Evolutionary conservation across 2,113 vertebrate species (phyloP), one percentile per base, ranked within the genome.

Genomic region (Pterocles burchelli): DNA sequence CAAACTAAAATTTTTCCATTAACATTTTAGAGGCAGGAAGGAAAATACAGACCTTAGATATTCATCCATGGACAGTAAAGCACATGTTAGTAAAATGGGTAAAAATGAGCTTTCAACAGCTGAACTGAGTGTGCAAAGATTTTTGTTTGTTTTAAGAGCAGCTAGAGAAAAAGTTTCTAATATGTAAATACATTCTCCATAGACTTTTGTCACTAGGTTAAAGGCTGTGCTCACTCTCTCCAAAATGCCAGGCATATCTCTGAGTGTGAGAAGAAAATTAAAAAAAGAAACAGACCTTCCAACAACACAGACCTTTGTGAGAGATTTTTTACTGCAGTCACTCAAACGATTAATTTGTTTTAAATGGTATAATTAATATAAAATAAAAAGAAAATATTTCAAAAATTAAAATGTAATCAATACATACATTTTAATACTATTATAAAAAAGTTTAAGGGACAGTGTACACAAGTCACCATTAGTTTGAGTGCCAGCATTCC

Each of bases 201-300:
- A 88, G 45, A 45, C 29, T 66, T 91, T 71, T 91, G 71, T 45
- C 75, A 88, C 49, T 88, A n/a, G 78, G 92, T 79, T 95, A 96
- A 93, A 94, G 87, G 82, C 92, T 93, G n/a, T 73, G 49, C 49
- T 93, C 58, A 79, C 65, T 90, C 88, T 75, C 78, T 94, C 58
- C 67, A 45, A 90, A 90, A 97, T 96, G 72, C 94, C 96, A 92
- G 63, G 43, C 96, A 88, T 95, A 96, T 74, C 85, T 97, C 28
- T 17, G 46, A 88, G 49, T 54, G 88, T 73, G 95, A 96, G 85
- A 89, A 83, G 90, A 90, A 96, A 94, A 94, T 88, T 85, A 79
- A 94, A 95, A 95, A 95, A 96, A 88, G 96, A 91, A 97, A 83
- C 85, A 85, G 88, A 91, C 67, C 58, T 88, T 82, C 81, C 85